Base-by-base conservation (phyloP, 64 coral and sea anemone genomes). In the Montipora sp. region DNA sequence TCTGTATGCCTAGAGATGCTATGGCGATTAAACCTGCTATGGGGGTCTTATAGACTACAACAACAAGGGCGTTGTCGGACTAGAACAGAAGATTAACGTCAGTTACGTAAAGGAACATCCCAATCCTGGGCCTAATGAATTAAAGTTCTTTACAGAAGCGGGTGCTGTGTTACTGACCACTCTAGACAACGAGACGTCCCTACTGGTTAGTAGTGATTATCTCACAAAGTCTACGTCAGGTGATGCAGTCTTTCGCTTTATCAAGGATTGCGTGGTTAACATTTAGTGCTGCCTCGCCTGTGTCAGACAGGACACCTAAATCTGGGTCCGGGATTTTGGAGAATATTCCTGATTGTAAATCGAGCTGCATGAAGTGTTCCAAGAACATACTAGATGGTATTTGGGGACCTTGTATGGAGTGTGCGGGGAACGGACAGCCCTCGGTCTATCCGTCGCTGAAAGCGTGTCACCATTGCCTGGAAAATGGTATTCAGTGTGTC, bases 201-300 rank as follows among this genome's bases (percentile, higher is more conserved):
- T 68, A 68, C 63, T 68, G 63, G 63, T 68, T 68, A 13, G 18
- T 18, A 68, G 63, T 18, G 63, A 68, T 68, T 68, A 68, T 68
- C 63, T 68, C 63, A 68, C 63, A 68, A 68, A 68, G 63, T 68
- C 63, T 18, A 68, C 63, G 63, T 68, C 63, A 68, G 63, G 63
- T 68, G 11, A 68, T 68, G 63, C 63, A 13, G 63, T 68, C 63
- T 0, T 67, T 67, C 1, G 0, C 63, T 68, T 68, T 68, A 68
- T 68, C 63, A 68, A 68, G 63, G 63, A 68, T 68, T 68, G 63
- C 18, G 63, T 68, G 3, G 63, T 68, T 18, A 68, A 68, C 3
- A 68, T 68, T 68, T 13, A 68, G 15, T 68, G 63, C 63, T 68
- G 63, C 63, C 63, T 68, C 6, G 63, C 63, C 63, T 68, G 63